Base-by-base conservation (phyloP, 2,888 invertebrate genomes). In the Himalopsyche japonica region DNA sequence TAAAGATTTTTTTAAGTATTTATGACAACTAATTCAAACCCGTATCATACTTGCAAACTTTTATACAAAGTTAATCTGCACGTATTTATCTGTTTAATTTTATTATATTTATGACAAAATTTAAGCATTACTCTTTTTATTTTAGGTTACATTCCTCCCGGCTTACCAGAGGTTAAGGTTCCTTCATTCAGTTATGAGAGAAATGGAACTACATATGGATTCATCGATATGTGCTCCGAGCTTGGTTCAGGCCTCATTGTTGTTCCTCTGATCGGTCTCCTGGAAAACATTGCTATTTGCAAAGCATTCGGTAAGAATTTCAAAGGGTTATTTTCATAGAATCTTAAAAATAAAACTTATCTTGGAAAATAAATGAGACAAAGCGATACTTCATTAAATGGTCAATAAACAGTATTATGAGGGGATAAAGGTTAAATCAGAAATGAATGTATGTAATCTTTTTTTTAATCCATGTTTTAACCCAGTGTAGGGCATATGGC, bases 251-350 rank as follows among this genome's bases (percentile, higher is more conserved):
- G 97, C 34, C 92, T 98, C 80, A 92, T 96, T 82, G 97, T 98
- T 30, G 94, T 98, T 80, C 98, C 98, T 1, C 91, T 98, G 37
- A 95, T 98, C 88, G 96, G 96, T 24, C 92, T 98, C 49, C 94
- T 98, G 90, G 98, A 98, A 90, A 96, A 97, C 88, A 97, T 98
- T 87, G 97, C 98, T 24, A 97, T 98, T 88, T 98, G 97, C 91
- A 98, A 98, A 92, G 97, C 97, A 34, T 98, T 98, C 90, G 95
- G 96, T 96, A 90, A 93, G 93, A 30, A 70, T 5, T 30, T 57
- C 24, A 57, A 24, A 3, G 6, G 10, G 20, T 57, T 12, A 4
- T 57, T 49, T 49, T 49, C n/a, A 37, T 10, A 37, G 37, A 8
- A 37, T 6, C 37, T 10, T 37, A 37, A 37, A 3, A 37, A 34